Percentiles rank a stretch among this genome's conserved stretches.
These are phyloP conservation scores for Diarsia rubi DNA, from an alignment of 2,888 invertebrate genomes.

Conservation along the genomic window DNA sequence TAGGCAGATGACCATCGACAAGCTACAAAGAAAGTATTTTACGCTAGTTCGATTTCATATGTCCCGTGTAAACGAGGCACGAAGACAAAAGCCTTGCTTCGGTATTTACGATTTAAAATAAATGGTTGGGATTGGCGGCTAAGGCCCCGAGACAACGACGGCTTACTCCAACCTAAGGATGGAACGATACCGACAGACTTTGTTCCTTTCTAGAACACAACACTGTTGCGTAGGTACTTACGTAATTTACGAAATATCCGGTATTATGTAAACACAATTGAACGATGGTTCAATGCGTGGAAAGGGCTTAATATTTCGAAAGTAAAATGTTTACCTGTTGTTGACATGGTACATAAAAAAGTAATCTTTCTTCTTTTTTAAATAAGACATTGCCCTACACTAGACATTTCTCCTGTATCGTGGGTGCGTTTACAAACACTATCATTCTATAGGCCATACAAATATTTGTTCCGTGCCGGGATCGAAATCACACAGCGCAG, in stretches of 20 bases:
- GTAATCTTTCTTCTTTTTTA: too few relatives aligned
- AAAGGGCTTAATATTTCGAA: neutral
- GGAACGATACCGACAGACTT: constrained; percentile 39
- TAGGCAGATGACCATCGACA: too few relatives aligned
- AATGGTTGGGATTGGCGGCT: constrained; percentile 80
- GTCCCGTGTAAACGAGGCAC: constrained; percentile 70
- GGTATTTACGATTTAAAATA: constrained; percentile 85
- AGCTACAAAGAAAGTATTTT: neutral
- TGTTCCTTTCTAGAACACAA: constrained; percentile 20
- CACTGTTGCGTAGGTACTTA: constrained; percentile 3
- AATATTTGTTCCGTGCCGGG: too few relatives aligned
- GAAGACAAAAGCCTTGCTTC: constrained; percentile 76
- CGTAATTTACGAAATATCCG: neutral
- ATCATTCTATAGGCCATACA: too few relatives aligned
- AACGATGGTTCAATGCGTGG: neutral
- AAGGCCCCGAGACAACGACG: constrained; percentile 70
- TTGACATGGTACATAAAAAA: too few relatives aligned
- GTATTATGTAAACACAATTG: neutral
- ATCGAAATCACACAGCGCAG: too few relatives aligned
- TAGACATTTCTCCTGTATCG: too few relatives aligned
- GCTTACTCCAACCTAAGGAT: constrained; percentile 33
- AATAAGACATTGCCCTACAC: too few relatives aligned
- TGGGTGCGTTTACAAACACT: too few relatives aligned
- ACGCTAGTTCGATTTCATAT: constrained; percentile 11
- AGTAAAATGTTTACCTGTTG: neutral